Evolutionary conservation across 2,797 vertebrate genomes (phyloP), one percentile per base, ranked within the genome.

Genomic region (Lophotriccus pileatus): DNA sequence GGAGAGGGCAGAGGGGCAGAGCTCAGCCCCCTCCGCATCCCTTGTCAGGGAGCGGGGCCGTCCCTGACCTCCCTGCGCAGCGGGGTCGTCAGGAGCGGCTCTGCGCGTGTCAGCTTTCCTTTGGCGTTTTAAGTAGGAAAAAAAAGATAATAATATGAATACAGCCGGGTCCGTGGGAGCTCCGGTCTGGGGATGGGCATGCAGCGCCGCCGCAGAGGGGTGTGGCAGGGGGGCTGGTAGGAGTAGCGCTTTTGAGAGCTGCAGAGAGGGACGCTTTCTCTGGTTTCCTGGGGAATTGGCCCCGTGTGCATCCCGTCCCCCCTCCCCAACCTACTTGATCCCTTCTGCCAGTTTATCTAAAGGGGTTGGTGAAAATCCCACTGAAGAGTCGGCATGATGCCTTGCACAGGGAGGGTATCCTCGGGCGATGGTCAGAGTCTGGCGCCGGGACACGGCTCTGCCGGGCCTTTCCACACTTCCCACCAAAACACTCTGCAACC

Each of bases 231-330:
- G 12, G 2, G 2, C 46, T 24, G 44, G 7, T 7, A 8, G 30
- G 41, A 73, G 8, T 0, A 13, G 27, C 28, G 23, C 4, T 2
- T 55, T 43, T 37, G 37, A 27, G 72, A 76, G 52, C 23, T 0
- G 1, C 47, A 32, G 39, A 32, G 17, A 12, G 37, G 22, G 37
- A 14, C 0, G 0, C 27, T 34, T 46, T 30, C 19, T 41, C 11
- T 6, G 1, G 46, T 23, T 76, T 41, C 32, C 43, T 27, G 7
- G 36, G 68, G 60, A 49, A 23, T 47, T 23, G 34, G 50, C 53
- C 9, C 14, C 8, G 0, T 2, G 7, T 9, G 7, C 0, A 0
- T 50, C 47, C 32, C 1, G 0, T 22, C 19, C 6, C 16, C 16
- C 8, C n/a, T n/a, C 4, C 15, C 4, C 24, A 36, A n/a, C 18